Percentiles rank a stretch among this genome's conserved stretches.
Conservation (phyloP, 2,113 vertebrate genomes). For the Geococcyx californianus region DNA sequence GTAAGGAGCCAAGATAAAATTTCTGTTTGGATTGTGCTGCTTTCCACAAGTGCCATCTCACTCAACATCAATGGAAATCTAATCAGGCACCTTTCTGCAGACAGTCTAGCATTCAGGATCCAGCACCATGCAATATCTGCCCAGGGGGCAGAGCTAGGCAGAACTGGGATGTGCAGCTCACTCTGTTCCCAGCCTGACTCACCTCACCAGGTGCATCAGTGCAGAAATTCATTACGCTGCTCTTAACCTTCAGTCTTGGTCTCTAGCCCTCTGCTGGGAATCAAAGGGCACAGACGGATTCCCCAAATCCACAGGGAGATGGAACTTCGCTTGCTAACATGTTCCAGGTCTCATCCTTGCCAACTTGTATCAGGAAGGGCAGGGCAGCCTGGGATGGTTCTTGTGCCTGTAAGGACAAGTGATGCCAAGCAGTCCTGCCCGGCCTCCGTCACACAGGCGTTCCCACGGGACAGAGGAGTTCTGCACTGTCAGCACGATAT, state of each 20-base stretch:
- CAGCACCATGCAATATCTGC: background rate
- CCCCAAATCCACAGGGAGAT: background rate
- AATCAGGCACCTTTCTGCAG: background rate
- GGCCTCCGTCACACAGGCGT: fast-evolving
- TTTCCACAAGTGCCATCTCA: background rate
- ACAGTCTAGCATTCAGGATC: background rate
- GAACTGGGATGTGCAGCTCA: background rate
- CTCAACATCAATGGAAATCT: background rate
- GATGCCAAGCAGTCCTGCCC: background rate
- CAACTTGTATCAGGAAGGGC: background rate
- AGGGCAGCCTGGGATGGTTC: background rate
- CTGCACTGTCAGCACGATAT: background rate
- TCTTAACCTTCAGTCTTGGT: background rate
- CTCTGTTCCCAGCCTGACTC: background rate
- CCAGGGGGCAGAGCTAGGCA: background rate
- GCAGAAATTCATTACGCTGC: background rate
- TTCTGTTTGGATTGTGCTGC: background rate
- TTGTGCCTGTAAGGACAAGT: background rate
- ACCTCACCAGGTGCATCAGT: background rate
- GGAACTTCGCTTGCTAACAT: background rate
- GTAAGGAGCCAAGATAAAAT: background rate
- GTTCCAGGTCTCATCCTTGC: background rate
- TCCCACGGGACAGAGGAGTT: background rate
- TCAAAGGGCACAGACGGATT: background rate
- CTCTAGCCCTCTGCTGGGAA: background rate